phyloP scores from a whole-genome alignment of 2,888 invertebrate species.

The Abrostola triplasia region DNA sequence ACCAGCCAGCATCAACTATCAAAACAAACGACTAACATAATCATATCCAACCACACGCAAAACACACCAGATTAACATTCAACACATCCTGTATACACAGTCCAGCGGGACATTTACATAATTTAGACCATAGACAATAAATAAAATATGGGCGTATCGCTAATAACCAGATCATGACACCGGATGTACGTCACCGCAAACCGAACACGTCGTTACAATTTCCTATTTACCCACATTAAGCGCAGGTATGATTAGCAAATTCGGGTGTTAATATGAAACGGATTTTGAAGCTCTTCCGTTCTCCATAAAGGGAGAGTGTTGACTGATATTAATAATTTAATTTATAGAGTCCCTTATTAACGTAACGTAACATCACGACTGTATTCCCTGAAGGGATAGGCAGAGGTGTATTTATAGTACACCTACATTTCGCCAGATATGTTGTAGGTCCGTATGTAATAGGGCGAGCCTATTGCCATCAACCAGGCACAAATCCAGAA shows the following conservation, averaged over 20 bases:
- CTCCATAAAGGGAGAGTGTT: no score
- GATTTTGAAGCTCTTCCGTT: slow-evolving; percentile 6
- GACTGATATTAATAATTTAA: no score
- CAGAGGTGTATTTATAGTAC: no score
- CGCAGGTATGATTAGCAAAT: neutral
- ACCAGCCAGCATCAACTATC: neutral
- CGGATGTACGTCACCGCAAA: slow-evolving; percentile 41
- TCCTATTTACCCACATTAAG: slow-evolving; percentile 29
- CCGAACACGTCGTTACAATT: slow-evolving; percentile 40
- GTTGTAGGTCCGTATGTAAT: no score
- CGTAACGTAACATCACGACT: no score
- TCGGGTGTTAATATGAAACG: neutral
- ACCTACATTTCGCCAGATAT: no score
- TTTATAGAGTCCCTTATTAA: no score
- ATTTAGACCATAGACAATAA: slow-evolving; percentile 44
- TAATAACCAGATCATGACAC: slow-evolving; percentile 35
- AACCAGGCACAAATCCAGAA: no score
- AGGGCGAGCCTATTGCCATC: no score
- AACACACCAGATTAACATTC: slow-evolving; percentile 23
- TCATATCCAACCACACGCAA: slow-evolving; percentile 15
- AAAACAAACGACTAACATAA: slow-evolving; percentile 5
- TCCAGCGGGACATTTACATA: slow-evolving; percentile 35
- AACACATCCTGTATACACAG: slow-evolving; percentile 19
- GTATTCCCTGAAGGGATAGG: no score
- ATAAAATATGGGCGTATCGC: slow-evolving; percentile 45